A percentile compares a stretch with the other conserved stretches of the same genome.
Evolutionary conservation across 2,888 invertebrate genomes (phyloP).

Genomic region (Meliscaeva auricollis): DNA sequence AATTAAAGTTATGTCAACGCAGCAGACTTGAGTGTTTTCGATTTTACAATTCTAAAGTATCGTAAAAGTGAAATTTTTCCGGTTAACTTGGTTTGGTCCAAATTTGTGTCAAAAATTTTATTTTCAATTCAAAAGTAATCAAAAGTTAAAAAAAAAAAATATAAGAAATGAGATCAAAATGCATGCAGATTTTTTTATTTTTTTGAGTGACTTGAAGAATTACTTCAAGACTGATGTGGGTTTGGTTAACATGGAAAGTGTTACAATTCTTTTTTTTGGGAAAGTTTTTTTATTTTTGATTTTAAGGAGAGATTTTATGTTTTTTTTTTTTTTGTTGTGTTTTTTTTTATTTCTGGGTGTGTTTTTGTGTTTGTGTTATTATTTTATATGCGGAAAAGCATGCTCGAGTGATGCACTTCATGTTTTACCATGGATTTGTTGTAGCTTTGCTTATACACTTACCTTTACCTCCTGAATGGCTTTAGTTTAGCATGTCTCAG

Average conservation of each 20-base stretch:
- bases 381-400: slow-evolving; percentile 58
- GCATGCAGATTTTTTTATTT: slow-evolving; percentile 17
- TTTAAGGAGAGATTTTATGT: slow-evolving; percentile 46
- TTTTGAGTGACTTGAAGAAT: neutral
- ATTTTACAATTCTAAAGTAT: slow-evolving; percentile 8
- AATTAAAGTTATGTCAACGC: slow-evolving; percentile 55
- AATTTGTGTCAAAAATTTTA: slow-evolving; percentile 23
- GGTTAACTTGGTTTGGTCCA: slow-evolving; percentile 28
- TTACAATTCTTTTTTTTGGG: slow-evolving; percentile 33
- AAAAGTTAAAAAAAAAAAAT: neutral
- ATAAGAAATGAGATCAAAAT: neutral
- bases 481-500: slow-evolving; percentile 4
- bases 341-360: slow-evolving; percentile 30
- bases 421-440: slow-evolving; percentile 36
- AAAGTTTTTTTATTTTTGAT: slow-evolving; percentile 51
- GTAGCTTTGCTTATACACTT: slow-evolving; percentile 20
- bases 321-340: slow-evolving; percentile 9
- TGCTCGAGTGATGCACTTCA: slow-evolving; percentile 50
- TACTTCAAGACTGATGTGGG: neutral
- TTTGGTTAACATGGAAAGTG: slow-evolving; percentile 39
- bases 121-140: slow-evolving; percentile 15
- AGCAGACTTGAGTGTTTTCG: slow-evolving; percentile 4
- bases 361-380: slow-evolving; percentile 8
- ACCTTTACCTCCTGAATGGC: neutral
- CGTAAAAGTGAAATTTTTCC: slow-evolving; percentile 71